Base-by-base conservation (phyloP, 1,140 invertebrate genomes). In the Tribolium madens region DNA sequence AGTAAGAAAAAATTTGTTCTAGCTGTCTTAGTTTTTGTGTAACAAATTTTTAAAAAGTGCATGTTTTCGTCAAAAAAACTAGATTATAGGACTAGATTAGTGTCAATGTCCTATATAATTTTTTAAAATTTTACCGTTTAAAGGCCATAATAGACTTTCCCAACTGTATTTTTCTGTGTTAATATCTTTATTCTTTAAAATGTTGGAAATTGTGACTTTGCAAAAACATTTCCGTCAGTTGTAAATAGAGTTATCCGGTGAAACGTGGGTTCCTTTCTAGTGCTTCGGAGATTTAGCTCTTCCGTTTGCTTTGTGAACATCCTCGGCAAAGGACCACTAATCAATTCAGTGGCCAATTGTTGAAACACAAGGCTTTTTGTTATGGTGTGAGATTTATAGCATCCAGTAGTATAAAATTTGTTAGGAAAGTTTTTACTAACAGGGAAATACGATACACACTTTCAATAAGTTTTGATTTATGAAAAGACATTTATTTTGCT, bases 161-260 rank as follows among this genome's bases (percentile, higher is more conserved):
- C n/a, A n/a, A n/a, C n/a, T n/a, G n/a, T n/a, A n/a, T n/a, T n/a
- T n/a, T n/a, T n/a, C n/a, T n/a, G n/a, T n/a, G n/a, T n/a, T n/a
- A n/a, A n/a, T n/a, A n/a, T n/a, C n/a, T n/a, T n/a, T n/a, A n/a
- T n/a, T n/a, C n/a, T n/a, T n/a, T n/a, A n/a, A n/a, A n/a, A n/a
- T n/a, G 14, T 12, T 14, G 26, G 13, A 57, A 73, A 17, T 60
- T 73, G 72, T 73, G 60, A 75, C 18, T 75, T 75, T 75, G 13
- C 15, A 52, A 52, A 70, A 75, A 75, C 74, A 75, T 15, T 69
- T 70, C 74, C 26, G 69, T 57, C 48, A 75, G 74, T 75, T 75
- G 74, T 68, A 75, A 75, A 75, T 75, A 75, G 53, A 72, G 46
- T 75, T 75, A 75, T 48, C 47, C 57, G 60, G 33, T 50, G 57